Evolutionary conservation across 2,888 invertebrate species (phyloP).

Genomic region (Smittia aterrima): DNA sequence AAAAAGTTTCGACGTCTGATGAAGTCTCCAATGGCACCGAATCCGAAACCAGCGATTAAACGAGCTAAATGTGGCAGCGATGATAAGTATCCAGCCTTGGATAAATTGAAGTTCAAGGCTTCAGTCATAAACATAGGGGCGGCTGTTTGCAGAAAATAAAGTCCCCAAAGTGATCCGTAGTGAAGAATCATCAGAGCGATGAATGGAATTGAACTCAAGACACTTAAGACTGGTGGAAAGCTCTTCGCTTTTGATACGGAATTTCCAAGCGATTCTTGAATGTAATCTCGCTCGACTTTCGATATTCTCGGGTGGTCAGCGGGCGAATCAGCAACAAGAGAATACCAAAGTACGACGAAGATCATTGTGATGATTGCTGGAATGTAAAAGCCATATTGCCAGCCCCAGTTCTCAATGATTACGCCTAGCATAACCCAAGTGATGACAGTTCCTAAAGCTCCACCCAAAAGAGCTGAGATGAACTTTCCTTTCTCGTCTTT

Average conservation of each 20-base stretch:
- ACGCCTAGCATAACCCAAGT: conserved; percentile 64
- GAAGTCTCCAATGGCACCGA: conserved; percentile 68
- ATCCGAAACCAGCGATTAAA: conserved; percentile 65
- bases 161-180: conserved; percentile 74
- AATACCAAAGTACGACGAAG: conserved; percentile 58
- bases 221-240: conserved; percentile 64
- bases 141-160: conserved; percentile 70
- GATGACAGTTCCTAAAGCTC: conserved; percentile 18
- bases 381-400: conserved; percentile 68
- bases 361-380: conserved; percentile 58
- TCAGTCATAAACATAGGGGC: conserved; percentile 74
- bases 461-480: conserved; percentile 60
- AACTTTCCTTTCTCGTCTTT: conserved; percentile 72
- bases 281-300: conserved; percentile 63
- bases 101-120: conserved; percentile 65
- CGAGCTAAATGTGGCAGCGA: conserved; percentile 70
- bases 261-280: conserved; percentile 61
- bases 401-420: conserved; percentile 62
- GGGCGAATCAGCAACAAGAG: conserved; percentile 64
- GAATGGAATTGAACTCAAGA: conserved; percentile 67
- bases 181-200: conserved; percentile 65
- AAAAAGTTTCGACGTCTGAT: conserved; percentile 56
- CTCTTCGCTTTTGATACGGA: conserved; percentile 60
- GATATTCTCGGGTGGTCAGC: conserved; percentile 62
- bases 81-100: conserved; percentile 68